A percentile compares a stretch with the other conserved stretches of the same genome.
These are phyloP conservation scores for Gadopsis bispinosus DNA, from an alignment of 2,797 vertebrate species.

Conservation along the genomic window DNA sequence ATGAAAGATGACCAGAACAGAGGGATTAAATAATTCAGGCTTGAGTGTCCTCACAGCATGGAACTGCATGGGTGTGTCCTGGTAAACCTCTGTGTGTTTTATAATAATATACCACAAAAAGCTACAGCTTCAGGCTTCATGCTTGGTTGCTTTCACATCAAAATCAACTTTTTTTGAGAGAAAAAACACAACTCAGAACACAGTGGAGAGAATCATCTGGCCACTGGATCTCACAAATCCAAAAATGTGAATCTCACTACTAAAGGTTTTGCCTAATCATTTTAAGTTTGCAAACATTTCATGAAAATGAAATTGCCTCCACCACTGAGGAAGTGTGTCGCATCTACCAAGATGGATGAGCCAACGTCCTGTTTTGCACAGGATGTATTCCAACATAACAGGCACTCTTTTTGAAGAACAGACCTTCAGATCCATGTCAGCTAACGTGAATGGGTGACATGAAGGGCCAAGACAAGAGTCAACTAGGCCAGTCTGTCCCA, in stretches of 20 bases:
- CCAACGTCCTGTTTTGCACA: background rate
- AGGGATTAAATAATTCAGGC: background rate
- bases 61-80: background rate
- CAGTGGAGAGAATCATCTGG: background rate
- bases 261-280: background rate
- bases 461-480: background rate
- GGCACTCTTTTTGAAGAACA: background rate
- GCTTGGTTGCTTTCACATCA: background rate
- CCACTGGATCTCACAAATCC: background rate
- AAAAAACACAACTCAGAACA: background rate
- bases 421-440: conserved; percentile 10
- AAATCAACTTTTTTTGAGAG: background rate
- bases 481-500: conserved; percentile 3
- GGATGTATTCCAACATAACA: background rate
- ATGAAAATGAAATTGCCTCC: background rate
- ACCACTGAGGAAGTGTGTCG: background rate
- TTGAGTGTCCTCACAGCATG: background rate
- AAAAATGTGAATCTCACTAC: background rate
- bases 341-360: background rate
- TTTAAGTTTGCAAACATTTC: background rate
- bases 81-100: background rate
- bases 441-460: conserved; percentile 1
- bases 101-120: conserved; percentile 6
- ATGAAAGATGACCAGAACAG: conserved; percentile 12
- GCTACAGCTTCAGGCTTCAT: background rate